These are phyloP conservation scores for Bradypus variegatus DNA, from an alignment of 2,797 vertebrate species.

Conservation along the genomic window DNA sequence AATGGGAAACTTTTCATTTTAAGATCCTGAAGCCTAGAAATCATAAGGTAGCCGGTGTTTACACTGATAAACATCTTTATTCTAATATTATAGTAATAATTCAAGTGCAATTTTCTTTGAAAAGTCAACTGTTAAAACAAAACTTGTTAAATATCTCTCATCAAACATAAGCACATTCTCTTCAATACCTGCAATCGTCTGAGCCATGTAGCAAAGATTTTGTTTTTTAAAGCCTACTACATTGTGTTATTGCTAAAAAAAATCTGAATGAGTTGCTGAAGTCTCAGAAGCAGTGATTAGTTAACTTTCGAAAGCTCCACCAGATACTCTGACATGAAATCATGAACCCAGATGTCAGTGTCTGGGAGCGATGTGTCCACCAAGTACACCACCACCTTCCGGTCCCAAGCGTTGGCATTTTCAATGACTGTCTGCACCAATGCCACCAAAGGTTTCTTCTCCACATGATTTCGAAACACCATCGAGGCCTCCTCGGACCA, in stretches of 20 bases:
- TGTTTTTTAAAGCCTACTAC: conserved; percentile 66
- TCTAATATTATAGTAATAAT: conserved; percentile 72
- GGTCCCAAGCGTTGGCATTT: conserved; percentile 77
- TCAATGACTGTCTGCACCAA: conserved; percentile 82
- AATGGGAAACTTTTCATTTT: conserved; percentile 5
- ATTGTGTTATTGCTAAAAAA: conserved; percentile 69
- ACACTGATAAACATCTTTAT: conserved; percentile 72
- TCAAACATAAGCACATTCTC: conserved; percentile 67
- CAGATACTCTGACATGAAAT: conserved; percentile 82
- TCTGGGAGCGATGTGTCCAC: conserved; percentile 87
- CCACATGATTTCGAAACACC: conserved; percentile 92
- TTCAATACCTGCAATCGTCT: conserved; percentile 62
- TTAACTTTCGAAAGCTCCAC: conserved; percentile 73
- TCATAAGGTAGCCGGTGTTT: conserved; percentile 33
- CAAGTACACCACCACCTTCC: conserved; percentile 82
- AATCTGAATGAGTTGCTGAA: conserved; percentile 59
- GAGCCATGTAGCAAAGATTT: conserved; percentile 65
- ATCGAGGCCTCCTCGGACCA: conserved; percentile 93
- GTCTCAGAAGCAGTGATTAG: conserved; percentile 67
- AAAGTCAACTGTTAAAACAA: conserved; percentile 73
- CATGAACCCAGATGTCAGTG: conserved; percentile 91
- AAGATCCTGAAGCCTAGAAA: conserved; percentile 22
- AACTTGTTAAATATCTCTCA: conserved; percentile 72
- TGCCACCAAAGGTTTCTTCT: conserved; percentile 88
- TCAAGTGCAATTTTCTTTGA: conserved; percentile 70